These are phyloP conservation scores for Cotesia typhae DNA, from an alignment of 1,140 invertebrate genomes.

Conservation along the genomic window DNA sequence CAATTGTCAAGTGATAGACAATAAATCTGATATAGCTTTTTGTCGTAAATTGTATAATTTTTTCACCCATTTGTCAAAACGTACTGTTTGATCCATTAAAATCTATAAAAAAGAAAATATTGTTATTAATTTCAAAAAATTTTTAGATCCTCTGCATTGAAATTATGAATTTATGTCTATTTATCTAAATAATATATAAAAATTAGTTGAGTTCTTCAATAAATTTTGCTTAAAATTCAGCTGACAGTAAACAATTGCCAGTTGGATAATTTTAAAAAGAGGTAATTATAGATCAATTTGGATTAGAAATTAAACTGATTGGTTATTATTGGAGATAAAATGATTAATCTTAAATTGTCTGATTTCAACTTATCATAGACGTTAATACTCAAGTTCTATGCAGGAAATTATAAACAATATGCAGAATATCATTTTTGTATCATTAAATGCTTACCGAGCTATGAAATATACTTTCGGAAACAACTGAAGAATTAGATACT, in stretches of 20 bases:
- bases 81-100: constrained; percentile 57
- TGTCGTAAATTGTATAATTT: constrained; percentile 63
- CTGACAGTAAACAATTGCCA: too few species aligned
- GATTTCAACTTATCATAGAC: too few species aligned
- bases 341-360: not conserved
- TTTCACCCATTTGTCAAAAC: constrained; percentile 65
- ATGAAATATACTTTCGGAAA: constrained; percentile 62
- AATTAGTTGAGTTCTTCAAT: too few species aligned
- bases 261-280: too few species aligned
- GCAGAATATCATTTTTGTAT: not conserved
- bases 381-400: too few species aligned
- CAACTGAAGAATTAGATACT: constrained; percentile 41
- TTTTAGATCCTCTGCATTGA: too few species aligned
- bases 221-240: too few species aligned
- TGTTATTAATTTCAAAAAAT: constrained; percentile 5
- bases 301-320: too few species aligned
- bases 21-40: constrained; percentile 57
- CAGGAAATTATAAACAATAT: too few species aligned
- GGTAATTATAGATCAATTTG: too few species aligned
- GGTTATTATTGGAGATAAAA: not conserved
- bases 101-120: constrained; percentile 52
- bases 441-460: constrained; percentile 54
- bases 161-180: too few species aligned
- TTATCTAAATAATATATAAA: too few species aligned
- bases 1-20: constrained; percentile 42